Evolutionary conservation across 2,113 vertebrate species (phyloP).

Genomic region (Anguilla rostrata): DNA sequence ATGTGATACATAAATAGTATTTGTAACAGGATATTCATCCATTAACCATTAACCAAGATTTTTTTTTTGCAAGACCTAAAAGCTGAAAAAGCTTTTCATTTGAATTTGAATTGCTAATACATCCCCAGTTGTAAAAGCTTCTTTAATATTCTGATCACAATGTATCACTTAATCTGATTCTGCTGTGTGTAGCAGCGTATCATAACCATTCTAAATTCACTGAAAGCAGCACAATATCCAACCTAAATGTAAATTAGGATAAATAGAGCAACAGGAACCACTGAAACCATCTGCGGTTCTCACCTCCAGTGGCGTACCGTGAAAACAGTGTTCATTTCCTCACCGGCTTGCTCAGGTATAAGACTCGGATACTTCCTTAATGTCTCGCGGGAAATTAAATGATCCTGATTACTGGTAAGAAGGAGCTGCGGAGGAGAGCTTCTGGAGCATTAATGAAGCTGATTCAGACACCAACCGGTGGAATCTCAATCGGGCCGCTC

Average conservation of each 20-base stretch:
- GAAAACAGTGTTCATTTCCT: neutral
- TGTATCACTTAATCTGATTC: neutral
- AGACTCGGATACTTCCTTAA: neutral
- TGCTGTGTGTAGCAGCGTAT: neutral
- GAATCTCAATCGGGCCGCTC: neutral
- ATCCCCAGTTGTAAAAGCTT: neutral
- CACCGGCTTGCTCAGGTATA: neutral
- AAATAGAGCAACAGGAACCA: neutral
- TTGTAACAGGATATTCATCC: neutral
- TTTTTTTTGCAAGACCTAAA: neutral
- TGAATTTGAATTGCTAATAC: neutral
- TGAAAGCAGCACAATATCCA: neutral
- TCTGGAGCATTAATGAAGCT: neutral
- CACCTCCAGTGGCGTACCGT: neutral
- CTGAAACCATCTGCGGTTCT: neutral
- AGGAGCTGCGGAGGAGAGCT: neutral
- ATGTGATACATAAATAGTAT: neutral
- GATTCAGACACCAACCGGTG: neutral
- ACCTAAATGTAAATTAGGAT: neutral
- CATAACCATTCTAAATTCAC: neutral
- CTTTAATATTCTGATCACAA: neutral
- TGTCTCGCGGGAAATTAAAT: conserved; percentile 32
- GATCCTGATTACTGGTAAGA: neutral
- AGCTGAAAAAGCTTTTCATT: neutral
- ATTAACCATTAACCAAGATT: neutral